A percentile compares a stretch with the other conserved stretches of the same genome.
Conservation (phyloP, 2,797 vertebrate genomes). For the Mormyrops attenuatus region DNA sequence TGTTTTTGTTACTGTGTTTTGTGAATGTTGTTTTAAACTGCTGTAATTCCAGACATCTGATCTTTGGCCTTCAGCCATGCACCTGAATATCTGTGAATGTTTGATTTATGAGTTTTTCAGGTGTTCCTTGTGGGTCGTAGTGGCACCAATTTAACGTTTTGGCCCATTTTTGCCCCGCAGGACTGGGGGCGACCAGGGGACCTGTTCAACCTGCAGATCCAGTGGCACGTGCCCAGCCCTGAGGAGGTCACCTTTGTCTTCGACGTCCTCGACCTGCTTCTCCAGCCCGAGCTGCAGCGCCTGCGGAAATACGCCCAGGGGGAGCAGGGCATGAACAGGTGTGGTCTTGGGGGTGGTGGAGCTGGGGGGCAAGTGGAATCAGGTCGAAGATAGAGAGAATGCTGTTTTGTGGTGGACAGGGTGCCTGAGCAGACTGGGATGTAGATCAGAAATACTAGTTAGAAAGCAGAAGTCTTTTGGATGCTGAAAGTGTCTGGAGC, state of each 20-base stretch:
- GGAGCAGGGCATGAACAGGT: constrained; percentile 86
- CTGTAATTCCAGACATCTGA: background rate
- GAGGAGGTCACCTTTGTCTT: constrained; percentile 81
- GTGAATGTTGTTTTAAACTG: background rate
- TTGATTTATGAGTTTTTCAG: background rate
- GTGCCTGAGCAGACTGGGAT: background rate
- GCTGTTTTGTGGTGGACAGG: background rate
- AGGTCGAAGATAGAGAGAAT: background rate
- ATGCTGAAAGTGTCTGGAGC: background rate
- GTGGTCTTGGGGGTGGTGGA: background rate
- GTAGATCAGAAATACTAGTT: background rate
- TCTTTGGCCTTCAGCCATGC: background rate
- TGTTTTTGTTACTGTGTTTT: background rate
- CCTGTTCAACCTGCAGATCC: constrained; percentile 83
- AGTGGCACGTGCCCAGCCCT: constrained; percentile 85
- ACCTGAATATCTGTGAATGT: background rate
- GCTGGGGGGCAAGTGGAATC: background rate
- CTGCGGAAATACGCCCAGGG: constrained; percentile 74
- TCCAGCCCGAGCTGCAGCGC: constrained; percentile 83
- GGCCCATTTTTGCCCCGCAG: constrained; percentile 47
- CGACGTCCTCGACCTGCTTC: constrained; percentile 82
- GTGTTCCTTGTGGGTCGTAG: background rate
- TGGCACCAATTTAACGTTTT: background rate
- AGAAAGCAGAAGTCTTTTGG: background rate
- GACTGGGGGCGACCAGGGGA: constrained; percentile 96